Evolutionary conservation across 2,888 invertebrate genomes (phyloP).

Genomic region (Eupithecia subfuscata): DNA sequence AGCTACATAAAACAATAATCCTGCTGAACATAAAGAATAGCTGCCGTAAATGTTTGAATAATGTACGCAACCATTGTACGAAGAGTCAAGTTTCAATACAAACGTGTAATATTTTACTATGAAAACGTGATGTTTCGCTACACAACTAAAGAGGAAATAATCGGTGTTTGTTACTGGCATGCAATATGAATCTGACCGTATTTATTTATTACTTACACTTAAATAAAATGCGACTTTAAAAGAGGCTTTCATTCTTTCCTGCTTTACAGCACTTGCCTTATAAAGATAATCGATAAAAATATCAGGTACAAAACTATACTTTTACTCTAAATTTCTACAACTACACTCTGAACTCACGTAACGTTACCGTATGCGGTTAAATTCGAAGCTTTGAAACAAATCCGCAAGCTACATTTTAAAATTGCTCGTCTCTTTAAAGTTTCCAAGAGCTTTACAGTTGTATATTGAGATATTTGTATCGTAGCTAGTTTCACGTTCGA

Average conservation of each 20-base stretch:
- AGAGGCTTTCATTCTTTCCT: neutral
- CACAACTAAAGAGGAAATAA: conserved; percentile 35
- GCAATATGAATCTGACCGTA: conserved; percentile 27
- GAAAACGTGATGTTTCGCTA: conserved; percentile 62
- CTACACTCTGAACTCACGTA: conserved; percentile 3
- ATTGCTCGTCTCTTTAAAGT: conserved; percentile 14
- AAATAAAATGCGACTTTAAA: neutral
- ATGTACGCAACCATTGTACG: conserved; percentile 48
- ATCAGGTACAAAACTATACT: neutral
- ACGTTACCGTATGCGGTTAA: conserved; percentile 14
- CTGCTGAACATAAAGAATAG: conserved; percentile 26
- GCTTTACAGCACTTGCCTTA: neutral
- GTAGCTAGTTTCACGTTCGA: conserved; percentile 39
- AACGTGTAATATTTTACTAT: conserved; percentile 59
- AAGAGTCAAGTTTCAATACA: conserved; percentile 57
- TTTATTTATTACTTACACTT: conserved; percentile 16
- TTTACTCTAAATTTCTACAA: neutral
- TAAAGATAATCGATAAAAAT: neutral
- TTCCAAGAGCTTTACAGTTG: conserved; percentile 4
- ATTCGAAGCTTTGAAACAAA: conserved; percentile 18
- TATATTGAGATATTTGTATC: conserved; percentile 11
- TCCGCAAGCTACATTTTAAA: conserved; percentile 13
- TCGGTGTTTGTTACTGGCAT: conserved; percentile 29
- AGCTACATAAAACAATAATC: conserved; percentile 41
- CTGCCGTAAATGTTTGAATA: conserved; percentile 45